phyloP scores from a whole-genome alignment of 1,140 invertebrate genomes.

The Apis mellifera region Amel_HAv3.1 CM009931.2:2265501-2266000 shows the following conservation, averaged over 20 bases:
- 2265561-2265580: no score
- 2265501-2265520: no score
- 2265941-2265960: not conserved
- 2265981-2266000: not conserved
- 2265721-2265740: not conserved
- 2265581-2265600: no score
- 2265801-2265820: no score
- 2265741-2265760: not conserved
- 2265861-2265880: not conserved
- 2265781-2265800: no score
- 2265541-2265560: no score
- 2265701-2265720: constrained; percentile 12
- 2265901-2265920: not conserved
- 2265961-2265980: not conserved
- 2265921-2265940: not conserved
- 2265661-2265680: no score
- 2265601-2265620: no score
- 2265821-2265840: not conserved
- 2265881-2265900: not conserved
- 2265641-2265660: no score
- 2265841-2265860: not conserved
- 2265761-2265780: not conserved
- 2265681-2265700: not conserved
- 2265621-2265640: no score
- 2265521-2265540: no score